These are phyloP conservation scores for Stichopus horrens DNA, from an alignment of 53 echinoderm and acorn worm species.

Conservation along the genomic window DNA sequence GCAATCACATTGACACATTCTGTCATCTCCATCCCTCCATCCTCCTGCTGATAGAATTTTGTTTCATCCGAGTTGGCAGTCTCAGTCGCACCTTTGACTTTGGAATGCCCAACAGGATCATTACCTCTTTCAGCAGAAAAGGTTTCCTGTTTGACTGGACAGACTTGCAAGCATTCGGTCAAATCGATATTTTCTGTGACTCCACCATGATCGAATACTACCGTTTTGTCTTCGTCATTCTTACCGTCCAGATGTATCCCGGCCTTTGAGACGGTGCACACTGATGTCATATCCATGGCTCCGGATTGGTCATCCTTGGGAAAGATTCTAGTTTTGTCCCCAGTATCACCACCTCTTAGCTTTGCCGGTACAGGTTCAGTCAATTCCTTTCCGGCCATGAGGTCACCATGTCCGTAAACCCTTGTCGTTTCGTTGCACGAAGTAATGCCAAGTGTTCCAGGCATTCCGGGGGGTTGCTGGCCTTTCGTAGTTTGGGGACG, in stretches of 20 bases:
- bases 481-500: background rate
- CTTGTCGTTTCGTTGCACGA: background rate
- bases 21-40: slow-evolving; percentile 45
- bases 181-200: slow-evolving; percentile 3
- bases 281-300: slow-evolving; percentile 49
- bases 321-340: slow-evolving; percentile 49
- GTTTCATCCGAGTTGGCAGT: background rate
- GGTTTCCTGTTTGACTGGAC: background rate
- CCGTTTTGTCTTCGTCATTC: slow-evolving; percentile 4
- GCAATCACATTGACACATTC: slow-evolving; percentile 15
- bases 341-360: background rate
- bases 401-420: slow-evolving; percentile 7
- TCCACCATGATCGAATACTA: background rate
- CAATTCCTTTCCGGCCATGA: background rate
- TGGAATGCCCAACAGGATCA: background rate
- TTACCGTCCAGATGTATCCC: background rate
- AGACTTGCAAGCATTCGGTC: slow-evolving; percentile 12
- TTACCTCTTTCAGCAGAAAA: background rate
- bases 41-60: slow-evolving; percentile 7
- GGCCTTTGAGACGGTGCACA: background rate
- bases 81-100: background rate
- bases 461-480: background rate
- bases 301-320: slow-evolving; percentile 29
- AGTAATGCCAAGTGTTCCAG: background rate
- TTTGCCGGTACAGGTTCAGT: slow-evolving; percentile 4